These are phyloP conservation scores for Neoniphon sammara DNA, from an alignment of 2,797 vertebrate species.

Conservation along the genomic window DNA sequence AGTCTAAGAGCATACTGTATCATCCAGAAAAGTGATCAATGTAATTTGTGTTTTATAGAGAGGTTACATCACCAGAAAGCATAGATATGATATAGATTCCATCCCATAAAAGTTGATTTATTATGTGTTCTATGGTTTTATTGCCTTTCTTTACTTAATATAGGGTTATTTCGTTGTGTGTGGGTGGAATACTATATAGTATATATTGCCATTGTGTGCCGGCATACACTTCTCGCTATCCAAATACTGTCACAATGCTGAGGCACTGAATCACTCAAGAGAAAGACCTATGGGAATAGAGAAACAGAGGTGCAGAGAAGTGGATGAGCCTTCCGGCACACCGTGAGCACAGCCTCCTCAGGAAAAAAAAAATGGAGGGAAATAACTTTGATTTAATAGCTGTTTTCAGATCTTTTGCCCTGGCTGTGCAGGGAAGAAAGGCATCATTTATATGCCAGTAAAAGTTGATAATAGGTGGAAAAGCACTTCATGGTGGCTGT, in stretches of 20 bases:
- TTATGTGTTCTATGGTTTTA: neutral
- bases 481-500: conserved; percentile 26
- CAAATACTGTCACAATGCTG: conserved; percentile 47
- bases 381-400: conserved; percentile 58
- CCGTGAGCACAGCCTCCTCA: conserved; percentile 30
- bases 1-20: neutral
- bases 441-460: conserved; percentile 52
- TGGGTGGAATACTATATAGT: conserved; percentile 4
- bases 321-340: conserved; percentile 43
- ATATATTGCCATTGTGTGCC: conserved; percentile 12
- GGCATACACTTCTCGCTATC: conserved; percentile 31
- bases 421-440: conserved; percentile 20
- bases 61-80: neutral
- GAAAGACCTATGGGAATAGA: conserved; percentile 44
- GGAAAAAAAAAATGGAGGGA: conserved; percentile 20
- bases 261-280: conserved; percentile 58
- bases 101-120: neutral
- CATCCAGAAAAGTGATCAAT: neutral
- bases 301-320: conserved; percentile 36
- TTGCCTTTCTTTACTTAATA: conserved; percentile 17
- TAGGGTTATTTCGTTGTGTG: neutral
- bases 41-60: neutral
- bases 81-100: neutral
- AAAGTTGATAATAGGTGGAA: conserved; percentile 52
- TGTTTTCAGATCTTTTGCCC: conserved; percentile 47